Conservation (phyloP, 2,888 invertebrate species). For the Belgica antarctica region DNA sequence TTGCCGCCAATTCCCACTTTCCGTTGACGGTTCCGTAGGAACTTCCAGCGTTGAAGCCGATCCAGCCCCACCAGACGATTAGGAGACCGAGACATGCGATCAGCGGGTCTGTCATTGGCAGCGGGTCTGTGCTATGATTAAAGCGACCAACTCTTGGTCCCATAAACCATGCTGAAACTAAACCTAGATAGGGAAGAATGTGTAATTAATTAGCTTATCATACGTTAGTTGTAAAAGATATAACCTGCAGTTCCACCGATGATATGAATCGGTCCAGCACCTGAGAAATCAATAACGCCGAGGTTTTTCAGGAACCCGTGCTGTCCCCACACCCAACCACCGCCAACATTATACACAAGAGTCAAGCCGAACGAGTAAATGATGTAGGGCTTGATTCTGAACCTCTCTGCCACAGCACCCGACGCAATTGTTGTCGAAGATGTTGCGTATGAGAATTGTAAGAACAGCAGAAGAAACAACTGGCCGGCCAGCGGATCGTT, state of each 20-base stretch:
- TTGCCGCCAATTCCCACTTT: constrained; percentile 58
- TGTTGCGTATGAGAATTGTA: constrained; percentile 57
- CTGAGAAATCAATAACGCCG: constrained; percentile 22
- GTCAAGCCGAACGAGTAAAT: constrained; percentile 58
- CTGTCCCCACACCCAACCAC: constrained; percentile 51
- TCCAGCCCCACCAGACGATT: constrained; percentile 61
- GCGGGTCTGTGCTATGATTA: constrained; percentile 50
- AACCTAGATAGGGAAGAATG: no score
- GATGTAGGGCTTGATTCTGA: constrained; percentile 57
- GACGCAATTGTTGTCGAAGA: constrained; percentile 55
- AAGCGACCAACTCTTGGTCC: constrained; percentile 57
- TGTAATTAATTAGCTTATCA: constrained; percentile 46
- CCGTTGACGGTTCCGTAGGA: constrained; percentile 52
- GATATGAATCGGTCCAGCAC: background rate
- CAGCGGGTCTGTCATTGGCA: constrained; percentile 55
- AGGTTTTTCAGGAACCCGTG: constrained; percentile 23
- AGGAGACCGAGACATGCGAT: constrained; percentile 56
- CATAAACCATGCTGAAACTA: constrained; percentile 57
- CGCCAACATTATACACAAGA: constrained; percentile 58
- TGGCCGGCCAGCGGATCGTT: constrained; percentile 52
- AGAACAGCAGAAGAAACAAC: constrained; percentile 56
- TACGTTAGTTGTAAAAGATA: background rate
- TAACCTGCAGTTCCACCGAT: constrained; percentile 45
- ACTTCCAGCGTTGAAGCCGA: constrained; percentile 58
- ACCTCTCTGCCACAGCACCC: constrained; percentile 58